Conservation (phyloP, 2,888 invertebrate genomes). For the Athrips mouffetella region DNA sequence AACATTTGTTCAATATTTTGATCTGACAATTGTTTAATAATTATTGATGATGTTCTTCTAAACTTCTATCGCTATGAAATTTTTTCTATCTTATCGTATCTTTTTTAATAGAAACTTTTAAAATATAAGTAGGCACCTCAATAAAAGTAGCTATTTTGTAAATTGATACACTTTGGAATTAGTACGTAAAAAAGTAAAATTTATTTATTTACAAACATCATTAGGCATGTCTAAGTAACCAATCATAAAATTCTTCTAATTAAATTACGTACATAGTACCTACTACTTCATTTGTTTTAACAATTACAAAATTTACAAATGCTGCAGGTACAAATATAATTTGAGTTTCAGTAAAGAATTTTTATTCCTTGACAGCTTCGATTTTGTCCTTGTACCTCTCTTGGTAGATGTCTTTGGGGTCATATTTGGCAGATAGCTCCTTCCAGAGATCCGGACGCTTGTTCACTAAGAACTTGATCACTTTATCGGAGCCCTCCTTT, state of each 20-base stretch:
- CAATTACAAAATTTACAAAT: too few relatives aligned
- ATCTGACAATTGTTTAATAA: too few relatives aligned
- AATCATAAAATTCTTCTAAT: background rate
- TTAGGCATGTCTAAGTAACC: background rate
- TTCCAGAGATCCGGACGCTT: conserved; percentile 83
- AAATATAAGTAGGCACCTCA: too few relatives aligned
- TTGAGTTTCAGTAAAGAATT: background rate
- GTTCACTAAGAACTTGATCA: conserved; percentile 82
- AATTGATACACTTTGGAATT: too few relatives aligned
- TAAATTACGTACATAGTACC: too few relatives aligned
- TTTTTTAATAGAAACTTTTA: too few relatives aligned
- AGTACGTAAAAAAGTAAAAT: background rate
- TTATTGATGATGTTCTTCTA: too few relatives aligned
- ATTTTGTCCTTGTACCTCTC: conserved; percentile 79
- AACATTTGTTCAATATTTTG: too few relatives aligned
- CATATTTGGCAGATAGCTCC: conserved; percentile 82
- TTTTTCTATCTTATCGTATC: too few relatives aligned
- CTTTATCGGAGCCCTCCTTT: conserved; percentile 77
- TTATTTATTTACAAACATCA: background rate
- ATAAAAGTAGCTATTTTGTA: background rate
- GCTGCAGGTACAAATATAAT: too few relatives aligned
- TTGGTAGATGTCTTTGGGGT: conserved; percentile 83
- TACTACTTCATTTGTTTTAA: background rate
- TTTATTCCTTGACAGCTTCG: conserved; percentile 39
- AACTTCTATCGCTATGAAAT: too few relatives aligned